Evolutionary conservation across 2,797 vertebrate species (phyloP).

Genomic region (Coreius guichenoti): DNA sequence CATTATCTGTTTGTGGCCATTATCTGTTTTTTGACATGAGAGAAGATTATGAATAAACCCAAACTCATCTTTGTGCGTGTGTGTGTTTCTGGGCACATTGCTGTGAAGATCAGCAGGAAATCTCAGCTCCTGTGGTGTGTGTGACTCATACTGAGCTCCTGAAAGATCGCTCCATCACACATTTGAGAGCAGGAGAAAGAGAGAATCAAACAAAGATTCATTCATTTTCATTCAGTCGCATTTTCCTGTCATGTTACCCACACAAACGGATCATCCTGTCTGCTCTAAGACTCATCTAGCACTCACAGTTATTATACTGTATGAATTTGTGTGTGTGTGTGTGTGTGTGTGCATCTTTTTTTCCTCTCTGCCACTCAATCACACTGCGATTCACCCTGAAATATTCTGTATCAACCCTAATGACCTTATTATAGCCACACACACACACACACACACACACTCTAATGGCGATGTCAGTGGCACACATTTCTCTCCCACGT

Average conservation of each 20-base stretch:
- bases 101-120: conserved; percentile 28
- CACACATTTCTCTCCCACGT: conserved; percentile 16
- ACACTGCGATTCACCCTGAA: background rate
- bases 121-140: conserved; percentile 27
- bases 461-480: background rate
- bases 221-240: conserved; percentile 7
- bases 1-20: background rate
- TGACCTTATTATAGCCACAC: background rate
- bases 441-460: background rate
- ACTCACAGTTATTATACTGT: background rate
- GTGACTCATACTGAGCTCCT: conserved; percentile 15
- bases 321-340: background rate
- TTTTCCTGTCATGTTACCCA: conserved; percentile 16
- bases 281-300: background rate
- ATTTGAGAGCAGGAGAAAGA: conserved; percentile 8
- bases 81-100: conserved; percentile 11
- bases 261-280: conserved; percentile 10
- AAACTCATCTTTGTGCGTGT: background rate
- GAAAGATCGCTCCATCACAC: conserved; percentile 36
- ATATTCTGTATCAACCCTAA: conserved; percentile 16
- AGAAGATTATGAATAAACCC: background rate
- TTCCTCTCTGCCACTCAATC: conserved; percentile 6
- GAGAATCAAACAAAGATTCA: conserved; percentile 2
- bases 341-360: background rate
- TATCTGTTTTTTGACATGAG: background rate